phyloP scores from a whole-genome alignment of 1,140 invertebrate genomes.

The silkworm (Bombyx mori) region DNA sequence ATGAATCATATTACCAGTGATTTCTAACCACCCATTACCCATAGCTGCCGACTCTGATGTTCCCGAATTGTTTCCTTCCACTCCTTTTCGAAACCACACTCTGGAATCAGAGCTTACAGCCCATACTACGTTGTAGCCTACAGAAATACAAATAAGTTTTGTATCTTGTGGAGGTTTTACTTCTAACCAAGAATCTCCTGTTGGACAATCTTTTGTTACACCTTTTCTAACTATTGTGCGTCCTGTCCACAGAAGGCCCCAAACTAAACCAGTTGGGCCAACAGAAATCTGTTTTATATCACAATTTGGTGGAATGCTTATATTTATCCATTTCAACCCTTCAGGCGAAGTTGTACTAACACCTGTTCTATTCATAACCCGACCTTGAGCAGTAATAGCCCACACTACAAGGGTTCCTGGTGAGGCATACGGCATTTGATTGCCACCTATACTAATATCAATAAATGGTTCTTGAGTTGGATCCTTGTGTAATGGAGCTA shows the following conservation, averaged over 20 bases:
- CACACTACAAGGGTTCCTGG: slow-evolving; percentile 85
- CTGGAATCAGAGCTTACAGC: slow-evolving; percentile 85
- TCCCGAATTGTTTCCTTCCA: slow-evolving; percentile 79
- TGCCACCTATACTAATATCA: slow-evolving; percentile 88
- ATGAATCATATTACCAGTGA: slow-evolving; percentile 86
- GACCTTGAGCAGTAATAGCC: slow-evolving; percentile 91
- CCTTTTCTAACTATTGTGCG: slow-evolving; percentile 84
- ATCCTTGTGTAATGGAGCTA: slow-evolving; percentile 90
- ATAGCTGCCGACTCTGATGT: slow-evolving; percentile 80
- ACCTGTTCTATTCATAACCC: slow-evolving; percentile 87
- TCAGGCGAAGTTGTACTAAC: slow-evolving; percentile 87
- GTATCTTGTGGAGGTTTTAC: slow-evolving; percentile 79
- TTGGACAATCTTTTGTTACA: slow-evolving; percentile 80
- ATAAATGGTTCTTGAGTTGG: slow-evolving; percentile 83
- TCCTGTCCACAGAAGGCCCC: slow-evolving; percentile 87
- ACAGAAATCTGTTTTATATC: slow-evolving; percentile 89
- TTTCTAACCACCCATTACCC: slow-evolving; percentile 85
- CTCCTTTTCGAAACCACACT: slow-evolving; percentile 92
- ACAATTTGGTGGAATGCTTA: slow-evolving; percentile 80
- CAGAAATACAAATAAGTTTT: slow-evolving; percentile 82
- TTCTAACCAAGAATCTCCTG: slow-evolving; percentile 85
- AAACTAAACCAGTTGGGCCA: slow-evolving; percentile 86
- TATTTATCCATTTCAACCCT: slow-evolving; percentile 84
- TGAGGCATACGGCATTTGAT: slow-evolving; percentile 82
- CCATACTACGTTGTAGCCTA: slow-evolving; percentile 91